A percentile compares a stretch with the other conserved stretches of the same genome.
phyloP scores from a whole-genome alignment of 2,797 vertebrate genomes.

The Acipenser transmontanus region DNA sequence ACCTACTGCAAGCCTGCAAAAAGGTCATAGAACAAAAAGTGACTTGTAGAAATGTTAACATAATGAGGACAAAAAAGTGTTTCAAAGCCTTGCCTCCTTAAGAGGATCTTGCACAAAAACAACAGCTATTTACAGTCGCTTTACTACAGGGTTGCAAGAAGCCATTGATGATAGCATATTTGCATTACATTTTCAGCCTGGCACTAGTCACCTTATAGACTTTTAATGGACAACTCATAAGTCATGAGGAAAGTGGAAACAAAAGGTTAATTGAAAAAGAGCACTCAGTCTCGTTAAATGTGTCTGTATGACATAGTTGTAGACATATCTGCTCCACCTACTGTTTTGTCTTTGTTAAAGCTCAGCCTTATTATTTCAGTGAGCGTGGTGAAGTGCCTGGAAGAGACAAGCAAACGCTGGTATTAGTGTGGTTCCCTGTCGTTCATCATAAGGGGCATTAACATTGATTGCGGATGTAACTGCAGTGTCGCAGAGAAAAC shows the following conservation, averaged over 20 bases:
- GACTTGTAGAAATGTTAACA: no score
- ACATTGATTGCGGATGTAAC: background rate
- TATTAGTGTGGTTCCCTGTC: background rate
- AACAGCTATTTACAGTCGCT: background rate
- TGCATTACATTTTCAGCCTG: background rate
- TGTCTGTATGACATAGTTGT: background rate
- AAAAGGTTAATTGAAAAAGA: conserved; percentile 2
- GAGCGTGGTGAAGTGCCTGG: background rate
- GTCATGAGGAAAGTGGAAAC: background rate
- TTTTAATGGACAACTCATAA: background rate
- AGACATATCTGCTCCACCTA: background rate
- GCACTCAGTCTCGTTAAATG: background rate
- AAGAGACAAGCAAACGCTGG: background rate
- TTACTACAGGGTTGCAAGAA: background rate
- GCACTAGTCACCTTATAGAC: background rate
- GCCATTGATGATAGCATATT: background rate
- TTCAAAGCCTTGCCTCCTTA: no score
- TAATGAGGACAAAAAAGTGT: no score
- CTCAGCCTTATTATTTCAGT: background rate
- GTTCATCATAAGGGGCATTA: background rate
- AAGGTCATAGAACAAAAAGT: no score
- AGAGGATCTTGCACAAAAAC: background rate
- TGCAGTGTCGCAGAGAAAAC: background rate
- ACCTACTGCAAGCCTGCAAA: no score
- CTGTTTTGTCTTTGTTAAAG: background rate